phyloP scores from a whole-genome alignment of 2,113 vertebrate species.

The Chrysemys picta region DNA sequence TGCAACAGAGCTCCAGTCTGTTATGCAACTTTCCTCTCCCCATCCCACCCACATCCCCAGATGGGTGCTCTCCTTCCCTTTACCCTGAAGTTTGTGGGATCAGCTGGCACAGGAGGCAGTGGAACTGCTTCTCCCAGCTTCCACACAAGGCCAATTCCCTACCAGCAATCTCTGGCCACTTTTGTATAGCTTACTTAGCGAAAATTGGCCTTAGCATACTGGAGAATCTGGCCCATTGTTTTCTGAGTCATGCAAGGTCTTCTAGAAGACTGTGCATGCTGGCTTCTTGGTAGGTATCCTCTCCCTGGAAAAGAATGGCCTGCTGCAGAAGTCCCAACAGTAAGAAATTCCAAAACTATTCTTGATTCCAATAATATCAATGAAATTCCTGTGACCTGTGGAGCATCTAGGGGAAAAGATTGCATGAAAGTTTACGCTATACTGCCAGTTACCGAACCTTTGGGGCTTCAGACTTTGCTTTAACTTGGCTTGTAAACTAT shows the following conservation, averaged over 20 bases:
- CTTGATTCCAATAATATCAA: neutral
- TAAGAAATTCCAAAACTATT: neutral
- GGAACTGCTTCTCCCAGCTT: neutral
- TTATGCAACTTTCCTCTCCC: neutral
- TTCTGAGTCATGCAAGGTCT: accelerated
- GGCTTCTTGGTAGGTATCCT: neutral
- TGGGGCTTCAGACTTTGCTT: neutral
- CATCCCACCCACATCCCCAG: neutral
- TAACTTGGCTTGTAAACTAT: too few relatives aligned
- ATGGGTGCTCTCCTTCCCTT: neutral
- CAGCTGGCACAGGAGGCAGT: neutral
- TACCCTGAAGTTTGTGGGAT: neutral
- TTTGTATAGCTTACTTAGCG: neutral
- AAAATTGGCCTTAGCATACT: neutral
- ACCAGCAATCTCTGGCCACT: neutral
- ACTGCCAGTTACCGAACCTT: neutral
- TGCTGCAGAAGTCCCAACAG: neutral
- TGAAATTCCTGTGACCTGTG: neutral
- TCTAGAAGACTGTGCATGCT: neutral
- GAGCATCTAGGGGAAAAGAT: accelerated
- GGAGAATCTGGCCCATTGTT: neutral
- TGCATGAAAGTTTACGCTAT: neutral
- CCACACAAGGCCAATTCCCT: neutral
- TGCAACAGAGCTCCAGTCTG: neutral
- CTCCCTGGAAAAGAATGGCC: neutral